A percentile compares a stretch with the other conserved stretches of the same genome.
Evolutionary conservation across 2,797 vertebrate species (phyloP).

Genomic region (Labeo calbasu): DNA sequence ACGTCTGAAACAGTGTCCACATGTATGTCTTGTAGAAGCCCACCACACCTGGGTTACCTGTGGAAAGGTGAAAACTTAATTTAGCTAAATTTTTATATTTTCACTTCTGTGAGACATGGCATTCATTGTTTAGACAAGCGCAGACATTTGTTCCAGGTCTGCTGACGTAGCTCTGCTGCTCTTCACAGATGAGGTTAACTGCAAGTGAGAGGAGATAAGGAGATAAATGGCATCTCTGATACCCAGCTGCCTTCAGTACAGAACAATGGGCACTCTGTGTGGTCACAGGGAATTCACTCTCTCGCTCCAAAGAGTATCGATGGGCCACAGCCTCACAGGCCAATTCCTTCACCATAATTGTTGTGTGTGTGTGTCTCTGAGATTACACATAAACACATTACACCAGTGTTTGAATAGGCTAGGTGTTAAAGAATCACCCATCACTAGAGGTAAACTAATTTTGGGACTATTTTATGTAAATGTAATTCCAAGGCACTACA

Average conservation of each 20-base stretch:
- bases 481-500: neutral
- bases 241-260: conserved; percentile 29
- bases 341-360: neutral
- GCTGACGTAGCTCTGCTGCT: conserved; percentile 28
- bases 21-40: conserved; percentile 90
- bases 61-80: conserved; percentile 15
- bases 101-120: neutral
- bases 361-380: conserved; percentile 23
- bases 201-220: conserved; percentile 42
- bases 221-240: conserved; percentile 51
- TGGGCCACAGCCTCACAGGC: conserved; percentile 7
- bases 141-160: conserved; percentile 16
- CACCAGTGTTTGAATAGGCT: neutral
- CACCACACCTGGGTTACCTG: conserved; percentile 93
- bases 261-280: conserved; percentile 54
- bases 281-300: conserved; percentile 34
- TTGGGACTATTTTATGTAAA: neutral
- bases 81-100: neutral
- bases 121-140: conserved; percentile 22
- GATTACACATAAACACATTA: neutral
- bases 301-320: conserved; percentile 29
- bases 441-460: neutral
- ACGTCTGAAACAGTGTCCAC: conserved; percentile 80
- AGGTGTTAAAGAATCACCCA: neutral
- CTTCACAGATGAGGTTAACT: conserved; percentile 45